Base-by-base conservation (phyloP, 2,797 vertebrate species). In the Thalassophryne amazonica region DNA sequence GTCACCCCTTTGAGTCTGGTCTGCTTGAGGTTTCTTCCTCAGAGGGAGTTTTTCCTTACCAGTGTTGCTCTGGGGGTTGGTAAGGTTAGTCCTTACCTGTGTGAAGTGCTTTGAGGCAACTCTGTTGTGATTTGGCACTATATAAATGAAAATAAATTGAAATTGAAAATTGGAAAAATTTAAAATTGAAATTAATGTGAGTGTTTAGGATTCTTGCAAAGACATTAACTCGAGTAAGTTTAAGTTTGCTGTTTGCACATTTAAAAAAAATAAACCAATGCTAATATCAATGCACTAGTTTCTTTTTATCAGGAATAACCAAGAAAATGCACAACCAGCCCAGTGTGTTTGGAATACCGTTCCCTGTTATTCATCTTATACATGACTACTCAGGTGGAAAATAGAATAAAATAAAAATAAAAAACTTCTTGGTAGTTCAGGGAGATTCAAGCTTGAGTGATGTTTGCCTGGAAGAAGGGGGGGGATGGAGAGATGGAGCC, bases 391-490 rank as follows among this genome's bases (percentile, higher is more conserved):
- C 78, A 84, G 73, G 78, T 84, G 71, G 76, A 77, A 76, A 80
- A 79, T 22, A 38, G 46, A 80, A 58, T 55, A 20, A n/a, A 80
- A 58, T 55, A 47, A 52, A 76, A 68, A 62, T 48, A 21, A 66
- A 73, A 76, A 85, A 80, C 65, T 84, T 70, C 63, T 84, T 80
- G 75, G 67, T 68, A 75, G 64, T 69, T 78, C 48, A 72, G 69
- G 68, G 42, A 39, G 69, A 49, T 68, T 70, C 33, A 60, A 80
- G 75, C 80, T 79, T 83, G 89, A 81, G 59, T 72, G 69, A 76
- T 65, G 66, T 60, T 65, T 20, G 48, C 78, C 76, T 58, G 56
- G 76, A 24, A 59, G 37, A 66, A 68, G 66, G 59, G 58, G 51
- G 66, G 29, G 59, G 54, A 69, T 19, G 40, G 54, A 60, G 13